phyloP scores from a whole-genome alignment of 2,888 invertebrate species.

The Ophion slaviceki region DNA sequence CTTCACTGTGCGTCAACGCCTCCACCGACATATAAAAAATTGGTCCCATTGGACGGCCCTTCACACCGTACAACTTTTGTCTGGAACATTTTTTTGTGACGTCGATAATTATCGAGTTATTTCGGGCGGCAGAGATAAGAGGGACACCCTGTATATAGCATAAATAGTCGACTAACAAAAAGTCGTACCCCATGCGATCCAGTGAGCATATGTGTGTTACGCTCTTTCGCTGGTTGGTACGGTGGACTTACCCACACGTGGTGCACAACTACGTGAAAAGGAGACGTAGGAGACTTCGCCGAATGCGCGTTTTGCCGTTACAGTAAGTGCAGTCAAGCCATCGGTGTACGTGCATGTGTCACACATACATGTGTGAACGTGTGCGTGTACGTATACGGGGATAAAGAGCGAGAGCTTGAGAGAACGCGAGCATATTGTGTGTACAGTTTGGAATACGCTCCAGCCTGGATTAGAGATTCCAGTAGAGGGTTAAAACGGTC shows the following conservation, averaged over 20 bases:
- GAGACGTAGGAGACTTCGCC: slow-evolving; percentile 46
- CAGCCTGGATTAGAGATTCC: slow-evolving; percentile 65
- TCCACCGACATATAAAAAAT: no score
- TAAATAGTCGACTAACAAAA: neutral
- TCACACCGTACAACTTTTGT: no score
- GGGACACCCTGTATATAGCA: neutral
- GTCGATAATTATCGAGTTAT: no score
- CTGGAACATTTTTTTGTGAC: no score
- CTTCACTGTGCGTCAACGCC: no score
- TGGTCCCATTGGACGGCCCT: no score
- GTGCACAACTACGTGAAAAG: slow-evolving; percentile 7
- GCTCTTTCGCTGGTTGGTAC: slow-evolving; percentile 8
- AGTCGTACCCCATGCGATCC: neutral
- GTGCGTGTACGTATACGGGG: neutral
- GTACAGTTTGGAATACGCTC: slow-evolving; percentile 60
- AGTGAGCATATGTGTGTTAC: neutral
- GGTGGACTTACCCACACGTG: neutral
- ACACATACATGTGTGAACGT: neutral
- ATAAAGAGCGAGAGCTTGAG: slow-evolving; percentile 47
- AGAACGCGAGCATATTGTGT: slow-evolving; percentile 49
- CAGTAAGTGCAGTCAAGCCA: slow-evolving; percentile 57
- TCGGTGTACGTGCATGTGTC: slow-evolving; percentile 9
- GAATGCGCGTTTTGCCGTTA: slow-evolving; percentile 64
- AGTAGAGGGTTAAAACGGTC: slow-evolving; percentile 65
- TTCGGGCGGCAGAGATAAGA: no score